Base-by-base conservation (phyloP, 1,140 invertebrate species). In the Littorina saxatilis region DNA sequence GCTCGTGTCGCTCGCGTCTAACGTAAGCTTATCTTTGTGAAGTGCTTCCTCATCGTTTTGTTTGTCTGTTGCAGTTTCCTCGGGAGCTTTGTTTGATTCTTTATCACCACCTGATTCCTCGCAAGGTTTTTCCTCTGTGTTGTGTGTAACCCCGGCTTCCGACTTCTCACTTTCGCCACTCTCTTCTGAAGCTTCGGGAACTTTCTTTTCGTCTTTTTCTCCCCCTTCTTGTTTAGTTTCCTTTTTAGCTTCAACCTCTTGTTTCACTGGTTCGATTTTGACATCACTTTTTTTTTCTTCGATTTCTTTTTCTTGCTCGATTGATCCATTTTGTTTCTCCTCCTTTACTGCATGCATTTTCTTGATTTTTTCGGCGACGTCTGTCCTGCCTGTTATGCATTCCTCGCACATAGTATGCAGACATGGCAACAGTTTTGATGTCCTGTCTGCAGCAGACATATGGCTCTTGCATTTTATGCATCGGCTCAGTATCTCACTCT, bases 401-500 rank as follows among this genome's bases (percentile, higher is more conserved):
- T 94, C 93, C 43, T 94, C 93, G 90, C 97, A 98, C 63, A 95
- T 95, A 47, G 96, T 96, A 91, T 98, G 97, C 76, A 98, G 94
- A 91, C 97, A 98, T 90, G 96, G 96, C 79, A 98, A 92, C 39
- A 97, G 93, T 92, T 96, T 97, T 0, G 96, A 96, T 58, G 94
- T 93, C 87, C 92, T 93, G 37, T 93, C 88, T 23, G 93, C 92
- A 52, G 93, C 88, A 20, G 93, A 92, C 55, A 96, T 93, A 37
- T 92, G 90, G 88, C 95, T 94, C n/a, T 93, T 93, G 90, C 96
- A 96, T 88, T 95, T 78, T 13, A 86, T 86, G 79, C 89, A 90
- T n/a, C 80, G 40, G 55, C 84, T 82, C 20, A 88, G 61, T 27
- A 84, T 73, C 52, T 81, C 80, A 17, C 70, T 63, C 43, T 83